phyloP scores from a whole-genome alignment of 2,113 vertebrate genomes.

The Fukomys damarensis region DNA sequence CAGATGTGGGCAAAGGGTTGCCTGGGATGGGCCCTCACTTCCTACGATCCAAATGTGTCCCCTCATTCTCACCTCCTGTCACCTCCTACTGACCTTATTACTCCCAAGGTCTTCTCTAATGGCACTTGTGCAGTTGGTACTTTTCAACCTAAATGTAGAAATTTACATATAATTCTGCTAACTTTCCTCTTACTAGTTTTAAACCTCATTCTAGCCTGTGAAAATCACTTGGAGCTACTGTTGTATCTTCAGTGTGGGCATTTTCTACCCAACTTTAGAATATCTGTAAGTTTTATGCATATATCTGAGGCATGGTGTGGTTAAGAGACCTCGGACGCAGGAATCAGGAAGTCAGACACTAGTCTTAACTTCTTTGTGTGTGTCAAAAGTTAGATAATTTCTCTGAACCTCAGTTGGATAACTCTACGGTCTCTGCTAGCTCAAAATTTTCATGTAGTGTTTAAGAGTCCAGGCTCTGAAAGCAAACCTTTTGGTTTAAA shows the following conservation, averaged over 20 bases:
- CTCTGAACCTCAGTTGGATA: background rate
- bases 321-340: background rate
- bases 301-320: background rate
- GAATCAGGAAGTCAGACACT: background rate
- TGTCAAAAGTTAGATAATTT: background rate
- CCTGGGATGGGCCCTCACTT: background rate
- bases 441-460: background rate
- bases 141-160: conserved; percentile 15
- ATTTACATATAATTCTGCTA: background rate
- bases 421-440: background rate
- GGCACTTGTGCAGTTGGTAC: background rate
- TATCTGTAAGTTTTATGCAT: conserved; percentile 15
- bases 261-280: conserved; percentile 45
- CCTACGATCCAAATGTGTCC: conserved; percentile 10
- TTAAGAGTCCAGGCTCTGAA: background rate
- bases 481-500: background rate
- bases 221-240: background rate
- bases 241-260: background rate
- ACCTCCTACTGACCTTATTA: background rate
- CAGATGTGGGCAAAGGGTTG: background rate
- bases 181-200: conserved; percentile 33
- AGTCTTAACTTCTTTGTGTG: background rate
- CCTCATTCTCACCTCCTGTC: background rate
- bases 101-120: background rate
- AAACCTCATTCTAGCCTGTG: background rate